These are phyloP conservation scores for Clarias platycephalus DNA, from an alignment of 2,797 vertebrate species.

Conservation along the genomic window DNA sequence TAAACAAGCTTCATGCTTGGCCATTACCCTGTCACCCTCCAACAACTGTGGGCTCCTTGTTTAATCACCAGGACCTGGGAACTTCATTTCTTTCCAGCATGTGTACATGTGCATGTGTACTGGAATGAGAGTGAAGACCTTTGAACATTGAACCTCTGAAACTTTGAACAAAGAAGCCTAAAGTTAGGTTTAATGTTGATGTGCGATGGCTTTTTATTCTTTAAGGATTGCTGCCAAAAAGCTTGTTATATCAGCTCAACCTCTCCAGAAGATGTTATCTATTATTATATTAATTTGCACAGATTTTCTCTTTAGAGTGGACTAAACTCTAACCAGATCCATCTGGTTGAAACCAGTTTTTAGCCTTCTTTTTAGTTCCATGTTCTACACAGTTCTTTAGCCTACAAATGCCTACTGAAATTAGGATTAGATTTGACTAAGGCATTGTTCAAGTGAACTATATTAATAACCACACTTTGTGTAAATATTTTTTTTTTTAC, in stretches of 20 bases:
- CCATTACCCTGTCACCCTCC: not conserved
- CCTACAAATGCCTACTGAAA: not conserved
- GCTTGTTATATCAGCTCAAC: no score
- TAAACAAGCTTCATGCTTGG: not conserved
- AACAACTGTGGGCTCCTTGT: no score
- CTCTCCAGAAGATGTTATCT: no score
- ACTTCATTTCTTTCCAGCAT: no score
- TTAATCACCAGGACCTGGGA: no score
- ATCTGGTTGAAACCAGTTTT: not conserved
- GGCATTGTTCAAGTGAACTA: not conserved
- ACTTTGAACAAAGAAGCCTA: no score
- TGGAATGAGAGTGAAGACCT: no score
- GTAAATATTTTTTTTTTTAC: no score
- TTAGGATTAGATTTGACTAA: not conserved
- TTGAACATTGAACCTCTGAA: no score
- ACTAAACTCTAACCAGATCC: not conserved
- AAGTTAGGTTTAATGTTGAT: not conserved
- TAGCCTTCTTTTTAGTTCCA: not conserved
- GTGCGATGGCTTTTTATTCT: not conserved
- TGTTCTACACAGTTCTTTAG: not conserved
- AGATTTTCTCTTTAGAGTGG: not conserved
- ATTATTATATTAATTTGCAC: no score
- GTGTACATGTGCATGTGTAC: no score
- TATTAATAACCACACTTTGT: not conserved
- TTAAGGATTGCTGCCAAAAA: not conserved